Evolutionary conservation across 2,113 vertebrate species (phyloP).

Genomic region (Podarcis raffonei): DNA sequence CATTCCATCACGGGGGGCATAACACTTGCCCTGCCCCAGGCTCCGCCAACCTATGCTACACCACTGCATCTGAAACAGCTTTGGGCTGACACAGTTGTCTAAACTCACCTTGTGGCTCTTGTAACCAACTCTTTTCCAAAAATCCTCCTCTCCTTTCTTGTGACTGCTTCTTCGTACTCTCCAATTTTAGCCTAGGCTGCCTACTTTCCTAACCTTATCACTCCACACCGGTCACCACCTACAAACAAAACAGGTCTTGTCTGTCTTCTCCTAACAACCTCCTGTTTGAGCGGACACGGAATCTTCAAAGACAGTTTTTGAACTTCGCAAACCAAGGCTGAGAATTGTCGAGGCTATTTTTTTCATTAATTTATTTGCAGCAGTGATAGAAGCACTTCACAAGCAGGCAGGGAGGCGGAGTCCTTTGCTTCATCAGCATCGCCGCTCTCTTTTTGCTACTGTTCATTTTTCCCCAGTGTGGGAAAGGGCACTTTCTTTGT

Average conservation of each 20-base stretch:
- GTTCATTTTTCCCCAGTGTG: neutral
- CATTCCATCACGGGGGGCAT: neutral
- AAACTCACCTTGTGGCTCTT: neutral
- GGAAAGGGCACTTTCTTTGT: constrained; percentile 1
- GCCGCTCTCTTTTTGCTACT: neutral
- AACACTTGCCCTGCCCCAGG: too few relatives aligned
- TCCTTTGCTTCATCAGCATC: neutral
- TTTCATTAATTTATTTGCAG: neutral
- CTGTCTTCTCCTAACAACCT: neutral
- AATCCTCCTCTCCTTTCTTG: neutral
- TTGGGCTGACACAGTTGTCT: neutral
- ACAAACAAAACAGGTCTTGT: neutral
- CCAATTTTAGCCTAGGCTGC: neutral
- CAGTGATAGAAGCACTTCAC: neutral
- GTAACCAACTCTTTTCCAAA: neutral
- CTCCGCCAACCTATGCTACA: too few relatives aligned
- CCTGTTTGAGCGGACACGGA: neutral
- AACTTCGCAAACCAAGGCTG: neutral
- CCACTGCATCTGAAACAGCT: neutral
- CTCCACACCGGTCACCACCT: neutral
- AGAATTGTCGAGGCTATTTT: neutral
- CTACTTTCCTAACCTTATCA: neutral
- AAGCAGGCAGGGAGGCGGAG: neutral
- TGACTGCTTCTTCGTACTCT: neutral
- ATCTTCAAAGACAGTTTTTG: neutral